phyloP scores from a whole-genome alignment of 1,140 invertebrate genomes.

The Spodoptera frugiperda region DNA sequence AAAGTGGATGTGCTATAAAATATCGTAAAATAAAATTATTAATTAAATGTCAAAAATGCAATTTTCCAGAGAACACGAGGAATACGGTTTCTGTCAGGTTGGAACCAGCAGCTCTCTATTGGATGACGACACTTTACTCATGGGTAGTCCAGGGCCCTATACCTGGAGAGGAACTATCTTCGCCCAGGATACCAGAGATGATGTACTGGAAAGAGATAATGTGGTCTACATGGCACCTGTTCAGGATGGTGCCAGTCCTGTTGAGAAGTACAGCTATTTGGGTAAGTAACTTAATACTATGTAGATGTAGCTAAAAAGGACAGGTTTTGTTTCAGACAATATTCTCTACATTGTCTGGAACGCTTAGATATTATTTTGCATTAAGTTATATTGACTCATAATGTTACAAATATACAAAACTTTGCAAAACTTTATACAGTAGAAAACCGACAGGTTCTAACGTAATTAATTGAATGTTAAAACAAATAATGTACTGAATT shows the following conservation, averaged over 20 bases:
- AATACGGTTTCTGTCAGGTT: slow-evolving; percentile 97
- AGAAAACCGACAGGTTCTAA: no score
- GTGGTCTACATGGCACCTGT: slow-evolving; percentile 92
- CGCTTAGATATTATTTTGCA: no score
- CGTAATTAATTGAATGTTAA: background rate
- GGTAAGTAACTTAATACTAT: slow-evolving; percentile 83
- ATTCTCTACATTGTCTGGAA: no score
- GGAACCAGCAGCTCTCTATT: slow-evolving; percentile 94
- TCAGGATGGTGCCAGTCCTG: slow-evolving; percentile 88
- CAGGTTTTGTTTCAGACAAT: background rate
- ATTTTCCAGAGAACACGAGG: slow-evolving; percentile 91
- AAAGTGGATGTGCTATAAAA: no score
- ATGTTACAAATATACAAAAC: no score
- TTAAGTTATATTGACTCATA: no score
- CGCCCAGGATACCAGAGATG: slow-evolving; percentile 91
- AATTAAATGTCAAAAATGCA: background rate
- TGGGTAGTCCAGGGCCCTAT: slow-evolving; percentile 95
- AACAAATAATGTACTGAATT: slow-evolving; percentile 58
- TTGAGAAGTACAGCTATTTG: slow-evolving; percentile 96
- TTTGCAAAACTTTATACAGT: no score
- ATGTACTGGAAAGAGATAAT: slow-evolving; percentile 92
- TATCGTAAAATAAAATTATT: no score
- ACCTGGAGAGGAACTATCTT: slow-evolving; percentile 96
- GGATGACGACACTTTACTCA: slow-evolving; percentile 92
- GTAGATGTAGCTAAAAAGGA: background rate